Evolutionary conservation across 2,888 invertebrate genomes (phyloP), one percentile per base, ranked within the genome.

Genomic region (Calameuta idolon): DNA sequence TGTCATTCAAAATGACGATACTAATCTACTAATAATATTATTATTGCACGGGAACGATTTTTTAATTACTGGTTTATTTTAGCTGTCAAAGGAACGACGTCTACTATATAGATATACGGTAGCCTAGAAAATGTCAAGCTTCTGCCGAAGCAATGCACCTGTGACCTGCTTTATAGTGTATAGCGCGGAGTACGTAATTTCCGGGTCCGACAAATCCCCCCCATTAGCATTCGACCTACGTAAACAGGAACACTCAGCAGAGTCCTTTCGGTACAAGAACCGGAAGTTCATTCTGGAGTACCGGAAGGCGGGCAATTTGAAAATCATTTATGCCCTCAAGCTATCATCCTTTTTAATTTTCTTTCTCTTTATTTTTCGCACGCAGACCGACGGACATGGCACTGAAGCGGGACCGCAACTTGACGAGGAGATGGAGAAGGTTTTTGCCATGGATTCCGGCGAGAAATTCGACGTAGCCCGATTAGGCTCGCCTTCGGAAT

Each of bases 401-500:
- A 93, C 89, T 93, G 95, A 93, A 88, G 92, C 92, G 91, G 95
- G 95, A 91, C 93, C 96, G 86, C 95, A 94, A 85, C 93, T 97
- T 92, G 97, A 97, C 92, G 96, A 96, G 92, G 97, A 97, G 94
- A 97, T 97, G 95, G 96, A 96, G 88, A 96, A 97, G 92, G 96
- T 97, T 88, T 96, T 97, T 92, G 96, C 95, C 92, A 94, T 94
- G 93, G 91, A 91, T 77, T 94, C 94, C 83, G 92, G 92, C 81
- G 92, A 93, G 86, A 93, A 93, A 87, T 95, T 94, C 92, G 93
- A 94, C 93, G 93, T 95, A 89, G 92, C 93, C 86, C 92, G 92
- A 78, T 91, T 94, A 82, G 92, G 93, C 83, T 88, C 91, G 74
- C 88, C 89, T 74, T 88, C 90, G 40, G 90, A 92, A 87, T 89